Evolutionary conservation across 1,140 invertebrate species (phyloP).

Genomic region (Drosophila ambigua): DNA sequence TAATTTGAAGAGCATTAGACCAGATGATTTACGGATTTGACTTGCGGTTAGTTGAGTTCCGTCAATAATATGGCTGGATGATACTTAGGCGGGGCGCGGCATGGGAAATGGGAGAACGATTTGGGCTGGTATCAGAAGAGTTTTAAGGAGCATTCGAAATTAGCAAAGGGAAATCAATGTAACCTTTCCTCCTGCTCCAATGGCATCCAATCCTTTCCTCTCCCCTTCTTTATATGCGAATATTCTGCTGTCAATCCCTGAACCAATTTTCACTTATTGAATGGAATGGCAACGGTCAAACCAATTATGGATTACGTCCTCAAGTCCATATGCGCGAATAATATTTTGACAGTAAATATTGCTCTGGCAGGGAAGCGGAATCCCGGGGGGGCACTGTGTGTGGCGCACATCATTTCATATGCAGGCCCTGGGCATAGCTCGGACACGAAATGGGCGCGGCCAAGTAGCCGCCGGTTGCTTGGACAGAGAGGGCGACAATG

Average conservation of each 20-base stretch:
- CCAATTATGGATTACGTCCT: conserved; percentile 78
- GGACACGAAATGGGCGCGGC: conserved; percentile 71
- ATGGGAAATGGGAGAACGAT: conserved; percentile 9
- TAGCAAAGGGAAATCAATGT: no score
- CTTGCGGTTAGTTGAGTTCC: conserved; percentile 31
- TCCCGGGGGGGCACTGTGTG: neutral
- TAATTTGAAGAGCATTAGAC: conserved; percentile 69
- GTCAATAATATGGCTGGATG: conserved; percentile 45
- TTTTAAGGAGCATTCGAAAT: no score
- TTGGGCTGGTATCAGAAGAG: no score
- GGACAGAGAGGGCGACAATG: conserved; percentile 71
- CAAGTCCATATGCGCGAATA: conserved; percentile 78
- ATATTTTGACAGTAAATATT: conserved; percentile 76
- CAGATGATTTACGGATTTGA: conserved; percentile 63
- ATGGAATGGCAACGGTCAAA: conserved; percentile 53
- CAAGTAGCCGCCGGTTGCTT: conserved; percentile 76
- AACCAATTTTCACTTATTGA: conserved; percentile 36
- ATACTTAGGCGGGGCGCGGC: conserved; percentile 3
- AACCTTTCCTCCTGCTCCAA: no score
- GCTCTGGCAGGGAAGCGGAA: conserved; percentile 7
- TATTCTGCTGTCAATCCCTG: conserved; percentile 15
- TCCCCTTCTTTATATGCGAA: conserved; percentile 33
- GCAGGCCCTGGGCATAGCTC: conserved; percentile 65
- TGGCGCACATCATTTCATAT: conserved; percentile 62
- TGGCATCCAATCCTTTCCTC: neutral